Conservation (phyloP, 2,797 vertebrate species). For the Bradypodion pumilum region DNA sequence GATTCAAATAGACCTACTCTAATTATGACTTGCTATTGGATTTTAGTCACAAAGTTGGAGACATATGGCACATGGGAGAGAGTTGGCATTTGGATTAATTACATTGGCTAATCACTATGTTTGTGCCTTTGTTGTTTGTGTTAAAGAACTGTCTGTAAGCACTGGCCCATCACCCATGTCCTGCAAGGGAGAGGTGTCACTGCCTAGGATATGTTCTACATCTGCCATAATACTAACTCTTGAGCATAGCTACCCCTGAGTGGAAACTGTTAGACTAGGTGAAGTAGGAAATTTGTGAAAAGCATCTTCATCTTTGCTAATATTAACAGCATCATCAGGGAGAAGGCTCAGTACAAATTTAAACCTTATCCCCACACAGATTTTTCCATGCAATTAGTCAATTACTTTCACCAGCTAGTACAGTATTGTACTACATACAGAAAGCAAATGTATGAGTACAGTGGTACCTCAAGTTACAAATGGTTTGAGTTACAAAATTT, state of each 20-base stretch:
- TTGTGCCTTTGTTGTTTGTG: background rate
- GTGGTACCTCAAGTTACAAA: too few species aligned
- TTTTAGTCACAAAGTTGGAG: too few species aligned
- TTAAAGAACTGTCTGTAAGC: background rate
- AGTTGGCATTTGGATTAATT: background rate
- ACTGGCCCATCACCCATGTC: background rate
- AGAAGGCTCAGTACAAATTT: too few species aligned
- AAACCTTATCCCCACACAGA: background rate
- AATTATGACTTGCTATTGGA: too few species aligned
- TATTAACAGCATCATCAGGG: background rate
- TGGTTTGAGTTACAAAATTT: too few species aligned
- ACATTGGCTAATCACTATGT: background rate
- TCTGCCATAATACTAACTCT: background rate
- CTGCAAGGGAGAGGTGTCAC: too few species aligned
- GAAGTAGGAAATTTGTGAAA: background rate
- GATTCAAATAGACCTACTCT: too few species aligned
- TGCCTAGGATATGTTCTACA: background rate
- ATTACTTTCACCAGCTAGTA: background rate
- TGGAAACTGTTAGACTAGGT: background rate
- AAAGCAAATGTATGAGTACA: background rate
- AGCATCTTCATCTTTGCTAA: background rate
- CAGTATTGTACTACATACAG: background rate
- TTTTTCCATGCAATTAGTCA: background rate
- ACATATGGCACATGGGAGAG: background rate
- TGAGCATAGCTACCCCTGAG: background rate